Percentiles rank a stretch among this genome's conserved stretches.
These are phyloP conservation scores for Andinoacara biseriatus DNA, from an alignment of 2,113 vertebrate genomes.

Conservation along the genomic window DNA sequence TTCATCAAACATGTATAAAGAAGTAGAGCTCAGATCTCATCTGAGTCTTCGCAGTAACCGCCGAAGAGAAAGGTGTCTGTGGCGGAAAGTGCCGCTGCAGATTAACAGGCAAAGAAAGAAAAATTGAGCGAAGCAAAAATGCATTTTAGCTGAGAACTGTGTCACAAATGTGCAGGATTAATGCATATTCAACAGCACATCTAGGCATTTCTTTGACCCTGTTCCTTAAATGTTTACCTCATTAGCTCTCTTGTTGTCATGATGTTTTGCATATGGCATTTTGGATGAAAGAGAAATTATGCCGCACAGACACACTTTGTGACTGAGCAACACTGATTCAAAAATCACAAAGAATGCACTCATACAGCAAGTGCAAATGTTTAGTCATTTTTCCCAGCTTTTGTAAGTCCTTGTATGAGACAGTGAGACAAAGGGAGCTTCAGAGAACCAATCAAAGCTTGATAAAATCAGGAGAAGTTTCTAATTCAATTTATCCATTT, in stretches of 20 bases:
- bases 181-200: slow-evolving; percentile 68
- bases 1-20: slow-evolving; percentile 74
- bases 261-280: slow-evolving; percentile 65
- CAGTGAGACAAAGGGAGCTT: background rate
- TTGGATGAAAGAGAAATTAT: slow-evolving; percentile 64
- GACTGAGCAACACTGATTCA: slow-evolving; percentile 36
- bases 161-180: slow-evolving; percentile 41
- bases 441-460: slow-evolving; percentile 10
- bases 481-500: background rate
- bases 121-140: slow-evolving; percentile 20
- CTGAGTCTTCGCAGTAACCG: slow-evolving; percentile 43
- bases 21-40: slow-evolving; percentile 61
- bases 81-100: slow-evolving; percentile 33
- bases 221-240: slow-evolving; percentile 71
- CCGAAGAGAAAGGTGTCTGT: slow-evolving; percentile 36
- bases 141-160: slow-evolving; percentile 49
- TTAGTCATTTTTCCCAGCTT: background rate
- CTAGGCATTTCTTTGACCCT: slow-evolving; percentile 58
- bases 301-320: slow-evolving; percentile 41
- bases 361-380: slow-evolving; percentile 26
- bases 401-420: background rate
- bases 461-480: background rate
- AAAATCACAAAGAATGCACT: slow-evolving; percentile 49
- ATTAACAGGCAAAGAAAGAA: slow-evolving; percentile 36
- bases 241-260: slow-evolving; percentile 68